Base-by-base conservation (phyloP, 2,113 vertebrate species). In the Apistogramma diplotaenia region DNA sequence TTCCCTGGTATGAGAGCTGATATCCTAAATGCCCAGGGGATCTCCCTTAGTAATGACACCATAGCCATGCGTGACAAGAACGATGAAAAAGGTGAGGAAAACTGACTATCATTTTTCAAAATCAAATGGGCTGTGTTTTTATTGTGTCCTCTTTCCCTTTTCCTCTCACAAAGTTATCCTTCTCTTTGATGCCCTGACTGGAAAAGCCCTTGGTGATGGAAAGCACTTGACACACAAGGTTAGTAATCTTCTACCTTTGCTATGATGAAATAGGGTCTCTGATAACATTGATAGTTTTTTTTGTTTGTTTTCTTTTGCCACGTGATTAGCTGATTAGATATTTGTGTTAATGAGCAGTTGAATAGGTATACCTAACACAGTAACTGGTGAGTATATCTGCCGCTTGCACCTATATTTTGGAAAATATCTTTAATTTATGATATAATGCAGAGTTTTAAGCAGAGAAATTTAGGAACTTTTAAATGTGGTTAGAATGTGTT, bases 201-300 rank as follows among this genome's bases (percentile, higher is more conserved):
- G 98, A 88, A 99, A 99, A 89, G 91, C 96, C 8, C 74, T 99
- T 10, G 94, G 96, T 27, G 98, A 99, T 83, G 97, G 98, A 61
- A 99, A 97, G 80, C 93, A 96, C 73, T 93, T 99, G 87, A 96
- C 94, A 67, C 98, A 99, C 91, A 97, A 97, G 97, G 98, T 99
- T 92, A 7, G 89, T 84, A 40, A 79, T 29, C 18, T 7, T 83
- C 35, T 76, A 3, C 10, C 37, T n/a, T 33, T 4, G 11, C 74
- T 65, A 60, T 46, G 3, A 54, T 23, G 29, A 35, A 10, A 40
- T 55, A n/a, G n/a, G n/a, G n/a, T n/a, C n/a, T n/a, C n/a, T n/a
- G n/a, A n/a, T n/a, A n/a, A n/a, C n/a, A n/a, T n/a, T n/a, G n/a
- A n/a, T n/a, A n/a, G n/a, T n/a, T 31, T 33, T 16, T 4, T 37